Evolutionary conservation across 2,797 vertebrate species (phyloP).

Genomic region (Tenualosa thibaudeaui): DNA sequence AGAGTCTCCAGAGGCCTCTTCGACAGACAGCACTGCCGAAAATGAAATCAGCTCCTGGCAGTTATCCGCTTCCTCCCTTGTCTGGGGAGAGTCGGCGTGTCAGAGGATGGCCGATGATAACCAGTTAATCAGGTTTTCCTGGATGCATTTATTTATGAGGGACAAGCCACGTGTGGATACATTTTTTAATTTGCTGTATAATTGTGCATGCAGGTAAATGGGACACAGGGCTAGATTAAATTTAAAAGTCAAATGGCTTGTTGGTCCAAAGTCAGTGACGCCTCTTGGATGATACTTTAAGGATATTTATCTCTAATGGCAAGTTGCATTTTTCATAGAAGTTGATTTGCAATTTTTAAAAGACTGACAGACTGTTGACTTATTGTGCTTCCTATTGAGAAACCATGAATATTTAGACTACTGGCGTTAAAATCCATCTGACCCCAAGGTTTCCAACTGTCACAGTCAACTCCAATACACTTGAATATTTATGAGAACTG

Average conservation of each 20-base stretch:
- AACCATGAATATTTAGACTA: slow-evolving; percentile 16
- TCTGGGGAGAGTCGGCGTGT: slow-evolving; percentile 72
- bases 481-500: slow-evolving; percentile 21
- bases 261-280: slow-evolving; percentile 58
- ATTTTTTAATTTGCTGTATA: slow-evolving; percentile 87
- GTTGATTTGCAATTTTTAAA: slow-evolving; percentile 31
- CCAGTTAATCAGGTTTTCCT: slow-evolving; percentile 81
- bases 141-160: slow-evolving; percentile 88
- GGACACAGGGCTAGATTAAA: slow-evolving; percentile 84
- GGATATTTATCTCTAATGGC: slow-evolving; percentile 21
- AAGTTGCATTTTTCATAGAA: slow-evolving; percentile 30
- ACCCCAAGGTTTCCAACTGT: slow-evolving; percentile 7
- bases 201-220: slow-evolving; percentile 86
- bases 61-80: slow-evolving; percentile 71
- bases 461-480: slow-evolving; percentile 3
- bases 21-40: slow-evolving; percentile 40
- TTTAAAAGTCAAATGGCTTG: slow-evolving; percentile 91
- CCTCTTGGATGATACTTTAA: slow-evolving; percentile 55
- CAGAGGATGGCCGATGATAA: slow-evolving; percentile 77
- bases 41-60: slow-evolving; percentile 78
- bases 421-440: slow-evolving; percentile 13
- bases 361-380: slow-evolving; percentile 5
- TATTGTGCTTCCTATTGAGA: slow-evolving; percentile 5
- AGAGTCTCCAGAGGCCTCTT: background rate
- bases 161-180: slow-evolving; percentile 86